These are phyloP conservation scores for Cassiopea andromeda DNA, from an alignment of 30 jellyfish, hydroid and myxozoan species.

Conservation along the genomic window DNA sequence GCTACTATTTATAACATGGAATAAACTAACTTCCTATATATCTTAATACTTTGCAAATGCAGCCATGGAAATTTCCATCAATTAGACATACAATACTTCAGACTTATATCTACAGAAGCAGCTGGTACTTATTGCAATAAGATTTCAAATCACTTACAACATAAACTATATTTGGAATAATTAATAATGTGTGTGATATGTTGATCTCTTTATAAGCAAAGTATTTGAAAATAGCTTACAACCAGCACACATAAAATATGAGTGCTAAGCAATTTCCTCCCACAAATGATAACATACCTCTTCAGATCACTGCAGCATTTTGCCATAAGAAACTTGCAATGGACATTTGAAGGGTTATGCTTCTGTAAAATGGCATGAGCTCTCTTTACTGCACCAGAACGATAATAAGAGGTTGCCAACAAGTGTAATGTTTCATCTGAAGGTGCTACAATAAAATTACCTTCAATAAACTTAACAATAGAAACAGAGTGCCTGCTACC, in stretches of 20 bases:
- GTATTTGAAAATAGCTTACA: too few species aligned
- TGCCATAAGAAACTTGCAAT: slow-evolving; percentile 85
- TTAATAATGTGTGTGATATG: background rate
- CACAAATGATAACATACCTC: slow-evolving; percentile 50
- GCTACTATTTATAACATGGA: background rate
- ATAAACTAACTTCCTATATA: background rate
- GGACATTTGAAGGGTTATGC: slow-evolving; percentile 52
- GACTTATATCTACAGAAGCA: background rate
- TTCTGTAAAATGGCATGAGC: slow-evolving; percentile 84
- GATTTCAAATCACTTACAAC: background rate
- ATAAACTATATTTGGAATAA: background rate
- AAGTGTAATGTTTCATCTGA: slow-evolving; percentile 79
- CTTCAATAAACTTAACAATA: background rate
- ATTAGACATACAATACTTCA: background rate
- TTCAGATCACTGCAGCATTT: slow-evolving; percentile 73
- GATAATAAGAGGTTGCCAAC: slow-evolving; percentile 89
- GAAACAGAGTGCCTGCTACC: background rate
- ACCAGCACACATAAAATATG: background rate
- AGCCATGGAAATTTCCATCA: background rate
- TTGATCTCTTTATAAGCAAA: background rate
- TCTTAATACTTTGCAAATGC: background rate
- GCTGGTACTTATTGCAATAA: background rate
- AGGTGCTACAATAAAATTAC: slow-evolving; percentile 47
- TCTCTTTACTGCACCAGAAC: slow-evolving; percentile 84
- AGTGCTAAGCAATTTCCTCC: background rate